These are phyloP conservation scores for Hemitrygon akajei DNA, from an alignment of 2,797 vertebrate species.

Conservation along the genomic window DNA sequence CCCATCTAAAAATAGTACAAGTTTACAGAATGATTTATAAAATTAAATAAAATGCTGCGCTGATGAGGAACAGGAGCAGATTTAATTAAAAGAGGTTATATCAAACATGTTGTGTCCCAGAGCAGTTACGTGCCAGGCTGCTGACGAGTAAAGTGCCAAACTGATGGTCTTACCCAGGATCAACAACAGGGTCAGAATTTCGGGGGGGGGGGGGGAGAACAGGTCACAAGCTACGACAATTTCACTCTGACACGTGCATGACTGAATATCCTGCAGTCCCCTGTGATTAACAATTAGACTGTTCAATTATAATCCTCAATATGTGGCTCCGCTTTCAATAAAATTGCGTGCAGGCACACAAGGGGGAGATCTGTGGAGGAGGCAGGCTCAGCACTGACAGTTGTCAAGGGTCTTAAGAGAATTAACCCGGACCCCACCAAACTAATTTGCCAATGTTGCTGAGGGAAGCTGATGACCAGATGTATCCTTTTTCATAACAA, in stretches of 20 bases:
- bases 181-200: constrained; percentile 18
- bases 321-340: not conserved
- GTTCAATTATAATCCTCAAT: not conserved
- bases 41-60: not conserved
- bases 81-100: not conserved
- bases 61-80: not conserved
- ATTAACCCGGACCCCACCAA: not conserved
- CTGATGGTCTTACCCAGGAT: not conserved
- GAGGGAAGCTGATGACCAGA: not conserved
- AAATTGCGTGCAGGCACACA: not conserved
- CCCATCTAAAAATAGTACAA: not conserved
- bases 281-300: not conserved
- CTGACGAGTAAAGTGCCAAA: not conserved
- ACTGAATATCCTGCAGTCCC: not conserved
- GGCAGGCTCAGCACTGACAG: not conserved
- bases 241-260: not conserved
- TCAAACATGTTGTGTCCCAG: not conserved
- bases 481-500: not conserved
- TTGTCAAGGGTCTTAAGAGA: not conserved
- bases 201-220: too few relatives aligned
- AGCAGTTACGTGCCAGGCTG: not conserved
- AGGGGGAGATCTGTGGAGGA: not conserved
- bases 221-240: not conserved
- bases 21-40: not conserved
- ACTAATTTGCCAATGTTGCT: not conserved